Conservation (phyloP, 2,888 invertebrate species). For the Palloptera scutellata region DNA sequence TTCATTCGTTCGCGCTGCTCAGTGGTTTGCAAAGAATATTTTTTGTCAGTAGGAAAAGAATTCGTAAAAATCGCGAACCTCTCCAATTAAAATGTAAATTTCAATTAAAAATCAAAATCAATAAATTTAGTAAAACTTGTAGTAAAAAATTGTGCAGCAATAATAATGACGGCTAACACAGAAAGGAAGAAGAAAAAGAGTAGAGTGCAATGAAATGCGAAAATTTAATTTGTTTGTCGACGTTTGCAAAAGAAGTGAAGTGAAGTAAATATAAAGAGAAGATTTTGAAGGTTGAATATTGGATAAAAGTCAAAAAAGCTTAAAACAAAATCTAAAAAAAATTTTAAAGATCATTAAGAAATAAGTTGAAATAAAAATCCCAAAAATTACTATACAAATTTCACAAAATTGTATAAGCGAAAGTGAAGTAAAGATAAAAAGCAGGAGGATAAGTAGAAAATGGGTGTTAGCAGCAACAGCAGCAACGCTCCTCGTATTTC, state of each 20-base stretch:
- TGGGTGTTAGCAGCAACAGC: slow-evolving; percentile 34
- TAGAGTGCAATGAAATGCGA: slow-evolving; percentile 8
- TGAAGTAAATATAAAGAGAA: slow-evolving; percentile 6
- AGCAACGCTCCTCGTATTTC: slow-evolving; percentile 37
- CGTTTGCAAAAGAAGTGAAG: slow-evolving; percentile 27
- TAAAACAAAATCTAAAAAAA: slow-evolving; percentile 1
- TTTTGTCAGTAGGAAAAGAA: slow-evolving; percentile 1
- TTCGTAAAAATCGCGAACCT: slow-evolving; percentile 17
- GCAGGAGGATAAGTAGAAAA: slow-evolving; percentile 28
- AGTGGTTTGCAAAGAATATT: too few relatives aligned
- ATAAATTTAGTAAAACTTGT: slow-evolving; percentile 8
- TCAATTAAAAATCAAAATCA: not conserved
- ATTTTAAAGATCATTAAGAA: slow-evolving; percentile 15
- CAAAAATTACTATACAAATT: not conserved
- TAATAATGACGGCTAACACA: not conserved
- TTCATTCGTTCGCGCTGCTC: too few relatives aligned
- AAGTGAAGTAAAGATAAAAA: slow-evolving; percentile 2
- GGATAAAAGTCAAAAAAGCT: not conserved
- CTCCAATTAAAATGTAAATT: slow-evolving; percentile 24
- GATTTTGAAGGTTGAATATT: slow-evolving; percentile 11
- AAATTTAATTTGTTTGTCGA: slow-evolving; percentile 25
- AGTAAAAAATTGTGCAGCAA: not conserved
- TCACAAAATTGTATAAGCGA: slow-evolving; percentile 7
- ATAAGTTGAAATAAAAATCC: not conserved
- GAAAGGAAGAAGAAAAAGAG: slow-evolving; percentile 1